These are phyloP conservation scores for Simalia tracyae DNA, from an alignment of 2,797 vertebrate genomes.

Conservation along the genomic window DNA sequence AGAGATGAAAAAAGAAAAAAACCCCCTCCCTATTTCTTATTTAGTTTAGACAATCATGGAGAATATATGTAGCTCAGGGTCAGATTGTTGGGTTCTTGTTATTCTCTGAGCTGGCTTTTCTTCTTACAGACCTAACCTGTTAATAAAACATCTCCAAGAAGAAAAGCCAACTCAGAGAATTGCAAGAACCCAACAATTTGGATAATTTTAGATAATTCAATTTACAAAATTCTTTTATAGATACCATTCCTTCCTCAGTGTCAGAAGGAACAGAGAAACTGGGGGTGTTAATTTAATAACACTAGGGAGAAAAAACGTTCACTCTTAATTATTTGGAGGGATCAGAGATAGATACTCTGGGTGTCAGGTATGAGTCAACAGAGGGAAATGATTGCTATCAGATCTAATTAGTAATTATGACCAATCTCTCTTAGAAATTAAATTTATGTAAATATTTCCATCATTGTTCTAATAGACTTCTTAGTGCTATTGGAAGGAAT, in stretches of 20 bases:
- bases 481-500: neutral
- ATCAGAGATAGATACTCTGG: conserved; percentile 46
- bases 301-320: conserved; percentile 46
- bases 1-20: conserved; percentile 1
- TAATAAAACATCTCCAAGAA: neutral
- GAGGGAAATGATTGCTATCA: conserved; percentile 71
- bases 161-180: neutral
- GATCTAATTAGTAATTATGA: conserved; percentile 75
- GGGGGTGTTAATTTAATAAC: conserved; percentile 58
- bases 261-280: conserved; percentile 36
- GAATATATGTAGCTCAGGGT: neutral
- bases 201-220: conserved; percentile 72
- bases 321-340: conserved; percentile 67
- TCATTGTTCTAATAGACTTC: conserved; percentile 33
- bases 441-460: conserved; percentile 65
- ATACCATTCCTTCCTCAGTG: conserved; percentile 61
- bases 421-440: conserved; percentile 62
- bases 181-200: neutral
- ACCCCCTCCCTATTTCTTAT: conserved; percentile 26
- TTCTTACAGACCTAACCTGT: neutral
- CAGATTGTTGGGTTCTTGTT: neutral
- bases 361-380: conserved; percentile 67
- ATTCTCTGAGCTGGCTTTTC: neutral
- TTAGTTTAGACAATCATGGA: conserved; percentile 34
- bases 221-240: conserved; percentile 63